These are phyloP conservation scores for Drosophila neonasuta DNA, from an alignment of 2,888 invertebrate genomes.

Conservation along the genomic window DNA sequence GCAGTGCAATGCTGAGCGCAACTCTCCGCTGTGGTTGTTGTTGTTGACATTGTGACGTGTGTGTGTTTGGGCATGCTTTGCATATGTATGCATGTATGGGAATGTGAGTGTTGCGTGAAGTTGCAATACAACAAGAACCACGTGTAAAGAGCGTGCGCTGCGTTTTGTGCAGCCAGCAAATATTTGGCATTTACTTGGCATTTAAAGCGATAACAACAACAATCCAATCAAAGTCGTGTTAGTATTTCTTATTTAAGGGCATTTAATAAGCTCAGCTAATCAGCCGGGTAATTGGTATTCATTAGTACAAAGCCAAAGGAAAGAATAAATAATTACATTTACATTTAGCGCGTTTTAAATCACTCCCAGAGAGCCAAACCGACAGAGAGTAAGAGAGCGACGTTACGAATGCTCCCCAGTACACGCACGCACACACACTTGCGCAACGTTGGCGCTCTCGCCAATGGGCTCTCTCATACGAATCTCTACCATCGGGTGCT, in stretches of 20 bases:
- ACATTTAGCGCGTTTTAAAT: slow-evolving; percentile 10
- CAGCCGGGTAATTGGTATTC: slow-evolving; percentile 46
- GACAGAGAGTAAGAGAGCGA: slow-evolving; percentile 13
- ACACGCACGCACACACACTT: slow-evolving; percentile 24
- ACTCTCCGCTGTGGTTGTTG: slow-evolving; percentile 7
- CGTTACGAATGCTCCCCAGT: slow-evolving; percentile 5
- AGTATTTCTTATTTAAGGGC: slow-evolving; percentile 4
- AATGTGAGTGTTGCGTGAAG: slow-evolving; percentile 69
- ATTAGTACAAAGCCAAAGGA: slow-evolving; percentile 16
- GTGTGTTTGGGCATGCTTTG: slow-evolving; percentile 36
- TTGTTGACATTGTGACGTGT: slow-evolving; percentile 55
- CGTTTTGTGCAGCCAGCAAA: slow-evolving; percentile 29
- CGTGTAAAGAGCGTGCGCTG: slow-evolving; percentile 55
- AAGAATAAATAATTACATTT: slow-evolving; percentile 42
- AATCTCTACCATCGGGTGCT: slow-evolving; percentile 14
- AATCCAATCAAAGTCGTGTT: slow-evolving; percentile 9
- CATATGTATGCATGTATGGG: slow-evolving; percentile 62
- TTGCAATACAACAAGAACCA: slow-evolving; percentile 65
- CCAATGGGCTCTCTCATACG: slow-evolving; percentile 15
- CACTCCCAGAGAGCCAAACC: not conserved
- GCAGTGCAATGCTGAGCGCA: slow-evolving; percentile 25
- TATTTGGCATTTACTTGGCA: slow-evolving; percentile 24
- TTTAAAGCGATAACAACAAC: not conserved
- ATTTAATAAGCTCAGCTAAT: slow-evolving; percentile 38
- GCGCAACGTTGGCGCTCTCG: slow-evolving; percentile 48